Evolutionary conservation across 64 coral and sea anemone genomes (phyloP).

Genomic region (Pocillopora verrucosa): DNA sequence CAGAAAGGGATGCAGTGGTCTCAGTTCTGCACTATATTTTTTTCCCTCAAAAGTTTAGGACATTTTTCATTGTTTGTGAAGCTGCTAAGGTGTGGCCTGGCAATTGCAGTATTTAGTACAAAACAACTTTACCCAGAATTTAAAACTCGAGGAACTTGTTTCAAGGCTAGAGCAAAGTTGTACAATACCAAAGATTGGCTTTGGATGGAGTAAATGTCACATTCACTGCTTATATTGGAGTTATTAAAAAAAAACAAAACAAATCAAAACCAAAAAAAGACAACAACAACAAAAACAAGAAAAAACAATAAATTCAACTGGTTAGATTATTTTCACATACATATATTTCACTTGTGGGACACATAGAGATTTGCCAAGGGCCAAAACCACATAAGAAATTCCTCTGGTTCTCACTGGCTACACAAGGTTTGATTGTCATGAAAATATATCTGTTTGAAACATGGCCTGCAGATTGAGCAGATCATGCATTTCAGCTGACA

Average conservation of each 20-base stretch:
- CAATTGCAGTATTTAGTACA: constrained; percentile 24
- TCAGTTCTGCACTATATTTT: background rate
- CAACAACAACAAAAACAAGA: background rate
- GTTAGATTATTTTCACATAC: too few relatives aligned
- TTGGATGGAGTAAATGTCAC: constrained; percentile 24
- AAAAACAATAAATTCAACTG: background rate
- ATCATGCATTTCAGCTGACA: background rate
- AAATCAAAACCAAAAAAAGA: too few relatives aligned
- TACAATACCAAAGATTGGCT: constrained; percentile 33
- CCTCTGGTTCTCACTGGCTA: background rate
- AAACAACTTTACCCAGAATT: constrained; percentile 17
- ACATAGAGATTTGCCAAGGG: background rate
- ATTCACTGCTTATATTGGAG: background rate
- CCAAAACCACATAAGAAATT: background rate
- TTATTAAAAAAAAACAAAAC: background rate
- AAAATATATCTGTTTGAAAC: background rate
- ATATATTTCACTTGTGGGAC: background rate
- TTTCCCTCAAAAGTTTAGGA: constrained; percentile 19
- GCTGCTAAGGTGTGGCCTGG: constrained; percentile 44
- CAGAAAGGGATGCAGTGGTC: background rate
- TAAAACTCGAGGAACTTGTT: constrained; percentile 42
- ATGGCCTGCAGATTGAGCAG: background rate
- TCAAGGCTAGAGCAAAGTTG: constrained; percentile 21
- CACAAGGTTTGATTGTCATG: background rate
- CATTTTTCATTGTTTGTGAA: constrained; percentile 38